Evolutionary conservation across 2,113 vertebrate species (phyloP), one percentile per base, ranked within the genome.

Genomic region (Brachyhypopomus gauderio): DNA sequence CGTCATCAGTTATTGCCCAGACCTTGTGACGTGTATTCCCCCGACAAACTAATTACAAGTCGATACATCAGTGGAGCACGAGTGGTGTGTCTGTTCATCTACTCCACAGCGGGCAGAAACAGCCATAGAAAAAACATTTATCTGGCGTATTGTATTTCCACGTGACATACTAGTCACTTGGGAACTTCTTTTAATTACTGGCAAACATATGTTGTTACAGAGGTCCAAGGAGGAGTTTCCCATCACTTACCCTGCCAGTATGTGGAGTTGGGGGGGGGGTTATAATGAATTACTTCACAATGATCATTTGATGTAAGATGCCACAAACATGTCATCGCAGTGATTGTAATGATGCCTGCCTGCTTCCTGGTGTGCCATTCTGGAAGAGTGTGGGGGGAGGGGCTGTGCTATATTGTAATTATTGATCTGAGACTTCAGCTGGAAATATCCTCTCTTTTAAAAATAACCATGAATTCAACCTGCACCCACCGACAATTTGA

Each of bases 141-240:
- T 88, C 91, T 71, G 45, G 77, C 64, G 80, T 85, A 85, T 89
- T 92, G 89, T 92, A 88, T 91, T 91, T 92, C 88, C 90, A 83
- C 87, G 86, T 92, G 91, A 91, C 88, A 91, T 74, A 77, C 88
- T 85, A 89, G 81, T 85, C 90, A 23, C 89, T 81, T 75, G 90
- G 90, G 91, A 90, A 87, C 85, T 86, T 89, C 86, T 90, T 92
- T 91, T 93, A 93, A 94, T 93, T 92, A 92, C 91, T 90, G 89
- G 85, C 85, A 90, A 92, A 90, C 92, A 92, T 91, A 89, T 92
- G 90, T 90, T 89, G 88, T 86, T 89, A 87, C 86, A 86, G 83
- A 87, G 75, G 86, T 85, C 76, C 76, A 56, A 82, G 87, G 86
- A 90, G 90, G 80, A 84, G 80, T 86, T 78, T 89, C 83, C 84